These are phyloP conservation scores for Siniperca chuatsi DNA, from an alignment of 2,113 vertebrate species.

Conservation along the genomic window DNA sequence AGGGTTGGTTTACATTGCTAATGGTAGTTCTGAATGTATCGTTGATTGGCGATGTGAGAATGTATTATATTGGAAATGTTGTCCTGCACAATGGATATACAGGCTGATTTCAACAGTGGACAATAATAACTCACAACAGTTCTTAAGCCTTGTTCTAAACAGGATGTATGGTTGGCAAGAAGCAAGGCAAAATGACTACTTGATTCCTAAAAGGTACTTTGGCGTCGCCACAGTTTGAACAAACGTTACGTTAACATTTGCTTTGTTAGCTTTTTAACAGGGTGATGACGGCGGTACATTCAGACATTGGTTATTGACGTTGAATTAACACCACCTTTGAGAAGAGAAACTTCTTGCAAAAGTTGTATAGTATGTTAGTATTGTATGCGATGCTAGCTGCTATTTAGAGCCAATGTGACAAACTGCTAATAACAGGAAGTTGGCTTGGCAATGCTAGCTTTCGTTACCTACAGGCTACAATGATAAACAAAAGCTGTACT, in stretches of 20 bases:
- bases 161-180: not conserved
- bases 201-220: not conserved
- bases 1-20: not conserved
- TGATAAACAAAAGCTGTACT: not conserved
- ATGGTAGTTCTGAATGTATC: not conserved
- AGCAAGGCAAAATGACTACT: not conserved
- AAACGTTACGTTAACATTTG: not conserved
- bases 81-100: not conserved
- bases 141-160: not conserved
- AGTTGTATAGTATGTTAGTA: not conserved
- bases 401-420: not conserved
- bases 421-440: constrained; percentile 25
- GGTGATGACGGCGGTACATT: too few relatives aligned
- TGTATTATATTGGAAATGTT: not conserved
- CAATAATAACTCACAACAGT: not conserved
- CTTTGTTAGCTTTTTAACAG: not conserved
- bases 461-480: constrained; percentile 1
- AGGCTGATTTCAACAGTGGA: not conserved
- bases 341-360: not conserved
- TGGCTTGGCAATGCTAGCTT: not conserved
- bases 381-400: not conserved
- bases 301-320: too few relatives aligned
- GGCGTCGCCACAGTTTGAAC: not conserved
- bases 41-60: not conserved
- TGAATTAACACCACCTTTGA: not conserved